phyloP scores from a whole-genome alignment of 2,888 invertebrate species.

The Hemicrepidius hirtus region DNA sequence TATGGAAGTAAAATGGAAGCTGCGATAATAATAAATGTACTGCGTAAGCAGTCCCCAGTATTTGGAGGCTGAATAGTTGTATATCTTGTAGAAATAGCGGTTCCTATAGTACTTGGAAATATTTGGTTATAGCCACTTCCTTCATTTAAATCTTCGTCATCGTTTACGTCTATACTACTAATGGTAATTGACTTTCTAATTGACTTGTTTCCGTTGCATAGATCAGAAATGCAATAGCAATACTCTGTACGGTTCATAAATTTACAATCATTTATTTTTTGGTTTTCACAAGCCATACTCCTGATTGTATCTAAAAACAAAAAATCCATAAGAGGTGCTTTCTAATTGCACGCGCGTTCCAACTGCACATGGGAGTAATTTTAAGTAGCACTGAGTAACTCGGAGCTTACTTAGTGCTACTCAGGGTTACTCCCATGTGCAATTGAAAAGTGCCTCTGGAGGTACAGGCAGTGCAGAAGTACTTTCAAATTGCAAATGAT shows the following conservation, averaged over 20 bases:
- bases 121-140: slow-evolving; percentile 42
- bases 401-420: too few relatives aligned
- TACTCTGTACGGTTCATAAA: slow-evolving; percentile 66
- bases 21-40: slow-evolving; percentile 39
- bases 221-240: slow-evolving; percentile 67
- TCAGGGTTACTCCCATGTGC: too few relatives aligned
- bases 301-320: slow-evolving; percentile 48
- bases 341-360: too few relatives aligned
- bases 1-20: slow-evolving; percentile 38
- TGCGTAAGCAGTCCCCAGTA: slow-evolving; percentile 39
- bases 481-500: too few relatives aligned
- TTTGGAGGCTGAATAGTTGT: slow-evolving; percentile 32
- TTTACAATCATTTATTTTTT: slow-evolving; percentile 64
- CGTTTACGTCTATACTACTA: slow-evolving; percentile 25
- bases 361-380: too few relatives aligned
- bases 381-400: too few relatives aligned
- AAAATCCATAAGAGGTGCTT: too few relatives aligned
- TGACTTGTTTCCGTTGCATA: slow-evolving; percentile 63
- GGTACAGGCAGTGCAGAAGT: too few relatives aligned
- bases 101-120: slow-evolving; percentile 23
- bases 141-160: slow-evolving; percentile 49
- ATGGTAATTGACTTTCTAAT: slow-evolving; percentile 34
- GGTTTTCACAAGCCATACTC: slow-evolving; percentile 61
- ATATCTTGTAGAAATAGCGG: slow-evolving; percentile 22
- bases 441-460: too few relatives aligned